A percentile compares a stretch with the other conserved stretches of the same genome.
Evolutionary conservation across 2,888 invertebrate genomes (phyloP).

Genomic region (Calameuta pallipes): DNA sequence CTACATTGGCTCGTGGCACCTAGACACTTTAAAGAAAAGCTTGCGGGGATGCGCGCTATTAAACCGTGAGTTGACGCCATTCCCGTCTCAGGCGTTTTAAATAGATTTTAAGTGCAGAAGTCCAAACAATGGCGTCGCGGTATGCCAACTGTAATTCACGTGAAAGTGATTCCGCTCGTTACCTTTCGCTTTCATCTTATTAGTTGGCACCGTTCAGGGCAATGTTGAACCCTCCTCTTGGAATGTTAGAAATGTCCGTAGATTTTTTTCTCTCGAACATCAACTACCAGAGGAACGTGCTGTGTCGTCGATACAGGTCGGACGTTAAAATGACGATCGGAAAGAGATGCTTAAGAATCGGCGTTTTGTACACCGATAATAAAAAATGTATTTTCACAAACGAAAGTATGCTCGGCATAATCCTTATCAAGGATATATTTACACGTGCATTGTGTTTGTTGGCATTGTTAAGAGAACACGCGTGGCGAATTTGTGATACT

Average conservation of each 20-base stretch:
- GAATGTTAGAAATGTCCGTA: not conserved
- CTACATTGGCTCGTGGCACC: not conserved
- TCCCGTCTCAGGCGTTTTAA: conserved; percentile 22
- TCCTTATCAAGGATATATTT: not conserved
- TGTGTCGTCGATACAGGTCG: not conserved
- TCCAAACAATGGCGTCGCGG: conserved; percentile 10
- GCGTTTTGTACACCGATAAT: not conserved
- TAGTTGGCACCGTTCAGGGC: conserved; percentile 27
- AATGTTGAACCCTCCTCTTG: not conserved
- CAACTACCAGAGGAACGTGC: not conserved
- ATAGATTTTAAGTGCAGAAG: conserved; percentile 28
- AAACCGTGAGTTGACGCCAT: conserved; percentile 17
- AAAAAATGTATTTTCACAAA: not conserved
- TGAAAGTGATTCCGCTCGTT: not conserved
- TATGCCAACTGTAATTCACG: conserved; percentile 14
- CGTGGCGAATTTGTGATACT: not conserved
- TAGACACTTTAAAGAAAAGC: conserved; percentile 12
- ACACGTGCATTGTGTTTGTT: not conserved
- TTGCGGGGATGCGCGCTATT: conserved; percentile 22
- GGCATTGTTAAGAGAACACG: not conserved
- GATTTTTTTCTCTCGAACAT: not conserved
- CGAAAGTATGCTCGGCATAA: not conserved
- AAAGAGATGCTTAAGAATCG: not conserved
- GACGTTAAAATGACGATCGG: not conserved
- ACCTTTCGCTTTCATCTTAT: conserved; percentile 23